Base-by-base conservation (phyloP, 2,113 vertebrate species). In the Heterochromis multidens region DNA sequence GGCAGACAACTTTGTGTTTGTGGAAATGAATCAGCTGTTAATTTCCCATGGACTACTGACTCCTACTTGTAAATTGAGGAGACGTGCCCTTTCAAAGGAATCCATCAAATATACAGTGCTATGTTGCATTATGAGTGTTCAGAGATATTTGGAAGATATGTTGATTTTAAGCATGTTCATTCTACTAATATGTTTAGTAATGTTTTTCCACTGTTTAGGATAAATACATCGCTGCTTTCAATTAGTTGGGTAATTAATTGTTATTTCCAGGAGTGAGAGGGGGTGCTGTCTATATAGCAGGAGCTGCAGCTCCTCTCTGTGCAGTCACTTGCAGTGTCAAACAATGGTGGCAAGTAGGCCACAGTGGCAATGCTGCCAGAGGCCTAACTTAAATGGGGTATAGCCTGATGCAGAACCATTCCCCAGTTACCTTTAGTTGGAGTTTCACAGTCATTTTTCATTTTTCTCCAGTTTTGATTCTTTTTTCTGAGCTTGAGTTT, bases 311-410 rank as follows among this genome's bases (percentile, higher is more conserved):
- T 40, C 62, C 13, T 40, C 62, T 16, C 35, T 67, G n/a, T 67
- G 35, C n/a, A 25, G 63, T 70, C 37, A 27, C 43, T 70, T 70
- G 43, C n/a, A n/a, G 63, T 67, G 35, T 70, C 65, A 70, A 4
- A 2, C 65, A 1, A 27, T 46, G 3, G 23, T 70, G 40, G 8
- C 40, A 70, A 17, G n/a, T 37, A 70, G 65, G 37, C 65, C 23
- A 0, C 1, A 0, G 23, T 27, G 14, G 0, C 3, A 1, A 27
- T 70, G 23, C 65, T 46, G 14, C 8, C 23, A 70, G 37, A 37
- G 37, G 40, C 46, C 37, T 46, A 70, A 70, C 63, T 46, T 43
- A 70, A 70, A 46, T 46, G 5, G 23, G 23, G 23, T 70, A 17
- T 46, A 0, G 63, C 7, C 37, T 46, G 63, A 70, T 19, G n/a